Conservation (phyloP, 2,888 invertebrate species). For the Oeneis ivallda region DNA sequence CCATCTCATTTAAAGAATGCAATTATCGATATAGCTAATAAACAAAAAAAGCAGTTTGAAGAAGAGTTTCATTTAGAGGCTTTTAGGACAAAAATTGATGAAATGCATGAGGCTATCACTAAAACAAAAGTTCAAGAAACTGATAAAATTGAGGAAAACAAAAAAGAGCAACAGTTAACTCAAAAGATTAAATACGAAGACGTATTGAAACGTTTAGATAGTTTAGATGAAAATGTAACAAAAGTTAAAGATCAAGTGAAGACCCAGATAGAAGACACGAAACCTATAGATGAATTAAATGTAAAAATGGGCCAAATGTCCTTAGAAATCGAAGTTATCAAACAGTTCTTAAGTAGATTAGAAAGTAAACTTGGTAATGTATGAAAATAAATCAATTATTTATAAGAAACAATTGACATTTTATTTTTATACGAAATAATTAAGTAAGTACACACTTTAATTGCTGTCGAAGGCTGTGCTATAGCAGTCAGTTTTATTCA, state of each 20-base stretch:
- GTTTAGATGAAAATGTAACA: constrained; percentile 57
- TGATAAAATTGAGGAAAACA: constrained; percentile 34
- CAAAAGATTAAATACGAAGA: constrained; percentile 54
- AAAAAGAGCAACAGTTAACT: constrained; percentile 39
- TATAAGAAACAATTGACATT: background rate
- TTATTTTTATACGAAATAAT: background rate
- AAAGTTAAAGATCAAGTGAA: constrained; percentile 58
- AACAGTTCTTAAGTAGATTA: constrained; percentile 59
- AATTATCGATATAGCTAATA: constrained; percentile 67
- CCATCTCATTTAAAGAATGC: constrained; percentile 66
- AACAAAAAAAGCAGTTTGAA: constrained; percentile 64
- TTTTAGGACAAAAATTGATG: constrained; percentile 60
- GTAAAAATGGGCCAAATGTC: constrained; percentile 68
- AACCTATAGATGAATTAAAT: constrained; percentile 58
- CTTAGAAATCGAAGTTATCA: constrained; percentile 62
- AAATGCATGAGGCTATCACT: constrained; percentile 65
- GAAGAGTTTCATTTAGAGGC: constrained; percentile 58
- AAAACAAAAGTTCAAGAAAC: constrained; percentile 45
- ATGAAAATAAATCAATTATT: constrained; percentile 9
- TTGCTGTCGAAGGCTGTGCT: too few species aligned
- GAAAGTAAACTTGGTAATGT: constrained; percentile 57
- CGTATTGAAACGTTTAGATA: constrained; percentile 57
- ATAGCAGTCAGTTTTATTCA: background rate
- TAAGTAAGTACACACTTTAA: too few species aligned
- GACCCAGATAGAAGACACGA: constrained; percentile 52